Base-by-base conservation (phyloP, 37 sponge, comb jelly and placozoan species). In the Diacarnus erythraeanus region DNA sequence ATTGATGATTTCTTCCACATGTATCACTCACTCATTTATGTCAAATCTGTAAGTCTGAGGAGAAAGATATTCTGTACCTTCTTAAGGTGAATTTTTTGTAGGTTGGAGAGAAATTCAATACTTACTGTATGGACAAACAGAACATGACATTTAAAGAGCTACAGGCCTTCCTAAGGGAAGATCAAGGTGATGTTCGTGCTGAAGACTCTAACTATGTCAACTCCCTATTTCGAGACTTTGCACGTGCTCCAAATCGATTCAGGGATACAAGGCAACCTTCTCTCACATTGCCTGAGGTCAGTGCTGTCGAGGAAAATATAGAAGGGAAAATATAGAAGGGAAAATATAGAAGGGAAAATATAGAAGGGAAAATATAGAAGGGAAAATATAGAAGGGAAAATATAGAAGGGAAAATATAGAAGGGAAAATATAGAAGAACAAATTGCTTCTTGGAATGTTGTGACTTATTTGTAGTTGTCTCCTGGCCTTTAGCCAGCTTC, bases 1-100 rank as follows among this genome's bases (percentile, higher is more conserved):
- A 75, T 83, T 63, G 89, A 90, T 15, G 92, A 83, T 31, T 94
- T 94, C 77, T 59, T 80, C 31, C 43, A 59, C 27, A 54, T 94
- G 72, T 94, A 94, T 73, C 80, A 83, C 40, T 29, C 29, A 25
- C 40, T 74, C 31, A 44, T 94, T 9, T 76, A 72, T 35, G 91
- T 84, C 35, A 76, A 80, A 33, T 38, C 44, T 69, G 93, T 92
- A 38, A 57, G 88, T 78, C 3, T 5, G 5, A n/a, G n/a, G n/a
- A n/a, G n/a, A n/a, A n/a, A n/a, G n/a, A n/a, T n/a, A n/a, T n/a
- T n/a, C n/a, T n/a, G n/a, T 47, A 15, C 12, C 6, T 12, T 47
- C 51, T 12, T 61, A 25, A 23, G 5, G 9, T 27, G 6, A 12
- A 29, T 25, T 61, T 15, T 20, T 25, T 71, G 35, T 60, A 81